Base-by-base conservation (phyloP, 2,888 invertebrate genomes). In the Ypsolopha sequella region DNA sequence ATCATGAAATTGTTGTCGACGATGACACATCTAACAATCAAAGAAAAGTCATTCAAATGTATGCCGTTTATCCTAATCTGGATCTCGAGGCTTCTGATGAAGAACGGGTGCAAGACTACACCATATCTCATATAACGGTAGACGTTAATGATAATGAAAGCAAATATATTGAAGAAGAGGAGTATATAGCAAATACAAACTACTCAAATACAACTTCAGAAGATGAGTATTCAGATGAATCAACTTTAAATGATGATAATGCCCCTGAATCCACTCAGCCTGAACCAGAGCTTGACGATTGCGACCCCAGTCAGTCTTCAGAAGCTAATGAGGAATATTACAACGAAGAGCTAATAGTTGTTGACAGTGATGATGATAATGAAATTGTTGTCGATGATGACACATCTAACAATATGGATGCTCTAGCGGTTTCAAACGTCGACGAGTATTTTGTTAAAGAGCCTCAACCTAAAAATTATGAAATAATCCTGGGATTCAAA, bases 381-480 rank as follows among this genome's bases (percentile, higher is more conserved):
- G 52, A 52, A 11, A 36, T 51, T 13, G 52, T 48, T 8, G 48
- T 52, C 3, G 52, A 41, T n/a, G 47, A 47, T 33, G 52, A 51
- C 11, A 36, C 44, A 11, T 36, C 35, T 3, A 7, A 14, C 13
- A 7, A 66, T 64, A 60, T 77, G 57, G 80, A 80, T 55, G 60
- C 68, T 51, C 79, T 76, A 54, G 75, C 80, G 51, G 80, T 82
- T 73, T 77, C 81, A 71, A 80, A 80, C 78, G 80, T 80, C 64
- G 84, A 86, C 61, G 85, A 86, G 58, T 85, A 80, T 66, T 84
- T 84, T 57, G 72, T 78, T 45, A 76, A 77, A 53, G 62, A 59
- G 50, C 11, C 10, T 24, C 24, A 24, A 10, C 10, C 11, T 6
- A 54, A 60, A 41, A 60, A 56, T 7, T 45, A 52, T 8, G 47